phyloP scores from a whole-genome alignment of 1,140 invertebrate species.

The Ostrea edulis region DNA sequence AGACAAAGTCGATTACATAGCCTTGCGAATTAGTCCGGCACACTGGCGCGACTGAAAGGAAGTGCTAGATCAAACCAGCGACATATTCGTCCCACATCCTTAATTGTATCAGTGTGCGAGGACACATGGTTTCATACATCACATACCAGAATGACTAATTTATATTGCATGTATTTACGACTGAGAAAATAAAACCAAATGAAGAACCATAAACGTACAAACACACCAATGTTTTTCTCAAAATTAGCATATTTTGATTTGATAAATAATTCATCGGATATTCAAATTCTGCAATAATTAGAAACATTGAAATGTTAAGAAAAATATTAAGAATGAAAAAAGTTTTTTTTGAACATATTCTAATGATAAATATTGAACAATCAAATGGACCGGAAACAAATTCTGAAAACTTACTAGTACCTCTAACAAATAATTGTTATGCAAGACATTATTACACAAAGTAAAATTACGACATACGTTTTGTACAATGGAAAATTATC shows the following conservation, averaged over 20 bases:
- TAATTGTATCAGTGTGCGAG: constrained; percentile 29
- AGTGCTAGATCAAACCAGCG: constrained; percentile 23
- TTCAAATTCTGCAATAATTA: not conserved
- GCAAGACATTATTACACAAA: too few species aligned
- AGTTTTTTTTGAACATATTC: too few species aligned
- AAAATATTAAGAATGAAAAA: too few species aligned
- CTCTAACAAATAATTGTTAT: too few species aligned
- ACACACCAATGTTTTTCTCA: not conserved
- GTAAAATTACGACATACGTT: too few species aligned
- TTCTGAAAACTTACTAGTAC: too few species aligned
- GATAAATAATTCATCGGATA: constrained; percentile 22
- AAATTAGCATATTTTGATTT: constrained; percentile 1
- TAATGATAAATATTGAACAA: too few species aligned
- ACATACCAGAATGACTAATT: constrained; percentile 29
- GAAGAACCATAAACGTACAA: not conserved
- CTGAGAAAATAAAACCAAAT: not conserved
- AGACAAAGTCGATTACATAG: not conserved
- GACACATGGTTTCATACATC: not conserved
- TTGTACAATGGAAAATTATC: too few species aligned
- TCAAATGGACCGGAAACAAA: too few species aligned
- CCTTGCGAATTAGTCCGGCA: not conserved
- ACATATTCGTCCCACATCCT: constrained; percentile 4
- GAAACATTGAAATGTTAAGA: too few species aligned
- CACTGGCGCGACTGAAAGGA: not conserved
- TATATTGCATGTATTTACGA: constrained; percentile 12